Conservation (phyloP, 1,140 invertebrate species). For the Pseudomyrmex concolor region DNA sequence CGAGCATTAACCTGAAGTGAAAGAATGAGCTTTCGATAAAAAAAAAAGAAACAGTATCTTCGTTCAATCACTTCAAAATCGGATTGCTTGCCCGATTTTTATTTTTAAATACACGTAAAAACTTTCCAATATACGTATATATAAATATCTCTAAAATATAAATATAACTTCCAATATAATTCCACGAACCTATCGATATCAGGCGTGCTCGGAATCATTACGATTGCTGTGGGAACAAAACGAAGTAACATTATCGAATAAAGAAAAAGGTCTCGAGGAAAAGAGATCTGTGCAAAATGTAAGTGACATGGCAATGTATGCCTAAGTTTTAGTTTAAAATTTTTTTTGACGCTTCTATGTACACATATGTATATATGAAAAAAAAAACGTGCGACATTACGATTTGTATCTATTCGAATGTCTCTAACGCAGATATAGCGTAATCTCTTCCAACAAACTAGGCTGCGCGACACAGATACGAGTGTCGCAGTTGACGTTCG, state of each 20-base stretch:
- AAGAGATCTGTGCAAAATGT: background rate
- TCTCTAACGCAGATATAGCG: constrained; percentile 16
- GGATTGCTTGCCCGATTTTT: constrained; percentile 9
- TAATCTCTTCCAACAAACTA: constrained; percentile 55
- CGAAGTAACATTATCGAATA: too few species aligned
- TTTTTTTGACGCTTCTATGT: constrained; percentile 1
- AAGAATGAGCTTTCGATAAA: constrained; percentile 22
- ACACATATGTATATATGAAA: background rate
- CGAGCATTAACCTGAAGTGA: constrained; percentile 15
- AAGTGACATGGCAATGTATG: background rate
- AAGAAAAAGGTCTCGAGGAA: too few species aligned
- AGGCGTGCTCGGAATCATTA: too few species aligned
- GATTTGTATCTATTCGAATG: constrained; percentile 37
- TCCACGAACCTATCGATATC: background rate
- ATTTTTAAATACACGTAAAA: constrained; percentile 21
- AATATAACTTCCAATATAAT: constrained; percentile 15
- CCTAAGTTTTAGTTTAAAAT: background rate
- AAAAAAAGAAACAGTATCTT: constrained; percentile 26
- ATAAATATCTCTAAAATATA: too few species aligned
- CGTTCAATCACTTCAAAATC: constrained; percentile 30
- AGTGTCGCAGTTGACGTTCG: constrained; percentile 40
- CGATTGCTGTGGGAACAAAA: too few species aligned
- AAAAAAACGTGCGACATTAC: constrained; percentile 38
- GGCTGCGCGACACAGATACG: constrained; percentile 55
- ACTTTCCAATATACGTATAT: too few species aligned